Conservation (phyloP, 1,140 invertebrate species). For the Drosophila virilis region DNA sequence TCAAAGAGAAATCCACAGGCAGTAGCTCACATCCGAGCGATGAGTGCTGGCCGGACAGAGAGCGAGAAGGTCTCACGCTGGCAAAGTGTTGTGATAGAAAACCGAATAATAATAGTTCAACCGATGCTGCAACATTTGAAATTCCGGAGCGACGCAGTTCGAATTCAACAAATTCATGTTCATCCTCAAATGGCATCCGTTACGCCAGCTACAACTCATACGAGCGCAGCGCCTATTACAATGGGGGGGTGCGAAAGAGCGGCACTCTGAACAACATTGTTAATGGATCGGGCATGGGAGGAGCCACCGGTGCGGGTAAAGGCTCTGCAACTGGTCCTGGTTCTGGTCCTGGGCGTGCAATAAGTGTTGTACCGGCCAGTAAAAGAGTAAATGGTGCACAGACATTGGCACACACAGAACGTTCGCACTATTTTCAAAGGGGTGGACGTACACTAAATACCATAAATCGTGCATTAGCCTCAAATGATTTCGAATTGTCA, state of each 20-base stretch:
- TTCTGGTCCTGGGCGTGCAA: conserved; percentile 10
- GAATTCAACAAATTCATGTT: conserved; percentile 77
- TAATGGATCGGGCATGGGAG: conserved; percentile 12
- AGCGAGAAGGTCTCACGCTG: conserved; percentile 32
- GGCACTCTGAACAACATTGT: conserved; percentile 76
- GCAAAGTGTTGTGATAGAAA: conserved; percentile 51
- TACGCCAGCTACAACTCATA: conserved; percentile 76
- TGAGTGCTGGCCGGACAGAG: conserved; percentile 56
- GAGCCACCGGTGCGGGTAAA: conserved; percentile 9
- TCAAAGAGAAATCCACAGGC: conserved; percentile 48
- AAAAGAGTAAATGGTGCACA: conserved; percentile 30
- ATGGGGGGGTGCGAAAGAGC: conserved; percentile 75
- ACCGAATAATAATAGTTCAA: conserved; percentile 33
- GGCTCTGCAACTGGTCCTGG: conserved; percentile 4
- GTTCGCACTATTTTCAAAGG: conserved; percentile 28
- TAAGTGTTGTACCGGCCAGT: background rate
- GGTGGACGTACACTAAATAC: conserved; percentile 16
- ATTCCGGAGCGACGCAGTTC: conserved; percentile 73
- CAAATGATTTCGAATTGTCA: conserved; percentile 21
- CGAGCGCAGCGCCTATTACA: conserved; percentile 56
- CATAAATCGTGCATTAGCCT: conserved; percentile 5
- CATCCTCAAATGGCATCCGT: conserved; percentile 52
- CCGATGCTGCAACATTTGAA: conserved; percentile 62
- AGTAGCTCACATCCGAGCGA: conserved; percentile 17
- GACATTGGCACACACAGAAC: conserved; percentile 30